Evolutionary conservation across 1,140 invertebrate species (phyloP).

Genomic region (Pygmarrhopalites habei): DNA sequence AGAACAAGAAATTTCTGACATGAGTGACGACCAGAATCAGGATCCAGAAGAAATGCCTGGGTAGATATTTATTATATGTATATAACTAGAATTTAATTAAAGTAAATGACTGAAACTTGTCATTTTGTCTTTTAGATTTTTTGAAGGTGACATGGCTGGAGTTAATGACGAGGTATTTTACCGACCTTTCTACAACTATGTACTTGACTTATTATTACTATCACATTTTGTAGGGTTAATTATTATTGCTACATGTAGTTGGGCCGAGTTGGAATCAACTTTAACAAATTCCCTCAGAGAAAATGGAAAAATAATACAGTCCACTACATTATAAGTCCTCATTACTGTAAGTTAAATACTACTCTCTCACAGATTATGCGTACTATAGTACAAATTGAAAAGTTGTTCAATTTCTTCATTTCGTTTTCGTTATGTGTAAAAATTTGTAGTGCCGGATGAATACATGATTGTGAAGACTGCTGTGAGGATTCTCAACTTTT

Average conservation of each 20-base stretch:
- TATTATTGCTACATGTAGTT: constrained; percentile 6
- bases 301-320: constrained; percentile 54
- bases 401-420: no score
- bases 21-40: constrained; percentile 4
- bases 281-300: constrained; percentile 59
- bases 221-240: constrained; percentile 5
- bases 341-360: constrained; percentile 53
- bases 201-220: not conserved
- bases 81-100: no score
- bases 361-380: no score
- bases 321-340: constrained; percentile 54
- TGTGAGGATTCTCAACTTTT: constrained; percentile 52
- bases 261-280: constrained; percentile 51
- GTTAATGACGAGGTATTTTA: constrained; percentile 44
- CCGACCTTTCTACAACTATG: not conserved
- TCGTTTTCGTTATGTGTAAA: no score
- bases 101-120: no score
- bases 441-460: constrained; percentile 49
- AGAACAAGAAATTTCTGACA: no score
- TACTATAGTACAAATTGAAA: no score
- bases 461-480: constrained; percentile 54
- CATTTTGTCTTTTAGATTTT: no score
- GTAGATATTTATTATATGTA: no score
- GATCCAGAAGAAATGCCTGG: constrained; percentile 61
- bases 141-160: constrained; percentile 59